These are phyloP conservation scores for Epizoanthus illoricatus DNA, from an alignment of 92 coral and sea anemone genomes.

Conservation along the genomic window DNA sequence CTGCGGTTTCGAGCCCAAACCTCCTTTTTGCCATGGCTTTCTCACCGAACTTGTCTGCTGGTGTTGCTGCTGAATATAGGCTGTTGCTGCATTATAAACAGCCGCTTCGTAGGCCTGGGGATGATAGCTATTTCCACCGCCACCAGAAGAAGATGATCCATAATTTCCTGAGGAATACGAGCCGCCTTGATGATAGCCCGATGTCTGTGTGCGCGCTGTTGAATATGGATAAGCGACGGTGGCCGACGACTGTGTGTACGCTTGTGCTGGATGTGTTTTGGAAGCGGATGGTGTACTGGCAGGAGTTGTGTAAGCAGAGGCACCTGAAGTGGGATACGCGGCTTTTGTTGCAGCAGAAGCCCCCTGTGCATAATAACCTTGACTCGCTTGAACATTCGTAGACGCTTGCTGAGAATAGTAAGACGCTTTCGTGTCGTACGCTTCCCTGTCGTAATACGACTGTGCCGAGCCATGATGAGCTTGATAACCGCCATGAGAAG, in stretches of 20 bases:
- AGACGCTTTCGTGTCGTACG: conserved; percentile 81
- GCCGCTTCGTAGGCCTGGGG: conserved; percentile 99
- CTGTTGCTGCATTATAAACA: conserved; percentile 95
- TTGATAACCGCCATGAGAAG: conserved; percentile 81
- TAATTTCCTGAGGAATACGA: conserved; percentile 85
- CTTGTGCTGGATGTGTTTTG: conserved; percentile 81
- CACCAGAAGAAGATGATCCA: conserved; percentile 66
- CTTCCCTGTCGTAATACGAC: conserved; percentile 86
- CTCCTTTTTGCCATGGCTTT: conserved; percentile 81
- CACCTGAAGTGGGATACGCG: conserved; percentile 79
- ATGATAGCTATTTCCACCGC: conserved; percentile 71
- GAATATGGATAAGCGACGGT: conserved; percentile 96
- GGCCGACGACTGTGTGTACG: conserved; percentile 76
- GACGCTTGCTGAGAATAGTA: conserved; percentile 88
- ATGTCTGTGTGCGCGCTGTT: conserved; percentile 76
- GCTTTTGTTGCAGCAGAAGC: conserved; percentile 82
- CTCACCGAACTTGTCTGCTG: conserved; percentile 73
- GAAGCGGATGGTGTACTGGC: conserved; percentile 80
- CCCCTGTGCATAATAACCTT: conserved; percentile 89
- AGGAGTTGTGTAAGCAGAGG: conserved; percentile 80
- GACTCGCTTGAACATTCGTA: conserved; percentile 77
- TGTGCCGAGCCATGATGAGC: conserved; percentile 79
- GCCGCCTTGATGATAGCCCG: conserved; percentile 81
- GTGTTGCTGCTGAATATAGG: conserved; percentile 93
- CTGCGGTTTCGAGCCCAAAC: conserved; percentile 57